Evolutionary conservation across 92 coral and sea anemone species (phyloP).

Genomic region (Blastomussa wellsi): DNA sequence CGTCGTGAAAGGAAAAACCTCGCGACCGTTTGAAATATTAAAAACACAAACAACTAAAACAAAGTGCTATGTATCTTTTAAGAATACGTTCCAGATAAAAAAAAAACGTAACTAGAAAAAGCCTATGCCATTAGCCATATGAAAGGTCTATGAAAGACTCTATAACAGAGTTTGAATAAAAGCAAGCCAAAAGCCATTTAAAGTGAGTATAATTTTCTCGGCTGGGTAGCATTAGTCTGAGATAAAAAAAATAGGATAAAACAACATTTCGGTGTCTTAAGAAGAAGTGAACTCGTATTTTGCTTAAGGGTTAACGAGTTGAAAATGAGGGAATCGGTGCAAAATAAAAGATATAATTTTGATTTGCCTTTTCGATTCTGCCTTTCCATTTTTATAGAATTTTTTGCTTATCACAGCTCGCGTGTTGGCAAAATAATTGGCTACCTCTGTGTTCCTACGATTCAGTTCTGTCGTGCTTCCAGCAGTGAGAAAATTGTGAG

Average conservation of each 20-base stretch:
- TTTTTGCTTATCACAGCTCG: background rate
- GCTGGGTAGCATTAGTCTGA: background rate
- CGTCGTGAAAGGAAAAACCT: background rate
- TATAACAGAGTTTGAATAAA: background rate
- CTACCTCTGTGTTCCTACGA: background rate
- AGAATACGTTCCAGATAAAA: background rate
- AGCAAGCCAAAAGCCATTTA: background rate
- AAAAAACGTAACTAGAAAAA: background rate
- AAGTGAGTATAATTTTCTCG: background rate
- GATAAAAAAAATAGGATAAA: background rate
- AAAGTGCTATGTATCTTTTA: background rate
- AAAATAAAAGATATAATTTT: background rate
- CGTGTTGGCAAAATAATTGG: conserved; percentile 3
- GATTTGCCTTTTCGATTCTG: background rate
- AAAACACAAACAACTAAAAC: background rate
- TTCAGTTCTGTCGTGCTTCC: conserved; percentile 2
- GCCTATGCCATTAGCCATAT: background rate
- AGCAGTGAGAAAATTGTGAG: conserved; percentile 22
- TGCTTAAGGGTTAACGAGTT: background rate
- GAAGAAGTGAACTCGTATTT: background rate
- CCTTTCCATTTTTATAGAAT: background rate
- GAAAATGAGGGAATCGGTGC: background rate
- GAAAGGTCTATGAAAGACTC: background rate
- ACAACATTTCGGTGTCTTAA: background rate
- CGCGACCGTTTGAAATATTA: background rate